phyloP scores from a whole-genome alignment of 2,113 vertebrate species.

The Hemiprocne comata region DNA sequence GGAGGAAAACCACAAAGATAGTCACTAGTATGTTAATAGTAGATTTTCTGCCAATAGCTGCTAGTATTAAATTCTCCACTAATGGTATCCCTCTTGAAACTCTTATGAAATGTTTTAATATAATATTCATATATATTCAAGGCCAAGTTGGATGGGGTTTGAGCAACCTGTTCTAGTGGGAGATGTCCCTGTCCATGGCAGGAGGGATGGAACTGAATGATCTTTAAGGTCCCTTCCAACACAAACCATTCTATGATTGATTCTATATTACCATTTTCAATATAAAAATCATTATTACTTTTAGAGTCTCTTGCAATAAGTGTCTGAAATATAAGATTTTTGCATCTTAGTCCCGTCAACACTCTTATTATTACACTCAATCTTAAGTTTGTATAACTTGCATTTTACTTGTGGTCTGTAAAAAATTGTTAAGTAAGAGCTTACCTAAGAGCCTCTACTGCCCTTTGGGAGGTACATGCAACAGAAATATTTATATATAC shows the following conservation, averaged over 20 bases:
- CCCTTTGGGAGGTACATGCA: rapidly evolving
- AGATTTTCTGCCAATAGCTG: background rate
- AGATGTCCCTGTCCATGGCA: no score
- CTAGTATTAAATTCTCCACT: background rate
- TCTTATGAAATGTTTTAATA: background rate
- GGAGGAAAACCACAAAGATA: background rate
- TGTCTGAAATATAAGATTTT: background rate
- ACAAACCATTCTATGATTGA: no score
- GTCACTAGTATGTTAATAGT: background rate
- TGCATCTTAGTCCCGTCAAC: background rate
- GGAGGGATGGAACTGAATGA: no score
- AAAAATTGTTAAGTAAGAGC: background rate
- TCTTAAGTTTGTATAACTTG: background rate
- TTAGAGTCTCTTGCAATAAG: background rate
- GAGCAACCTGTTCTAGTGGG: no score
- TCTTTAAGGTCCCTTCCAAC: no score
- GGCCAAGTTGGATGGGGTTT: no score
- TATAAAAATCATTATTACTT: background rate
- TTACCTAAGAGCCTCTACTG: background rate
- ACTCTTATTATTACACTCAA: background rate
- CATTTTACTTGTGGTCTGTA: background rate
- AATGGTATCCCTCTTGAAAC: background rate
- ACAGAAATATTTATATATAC: background rate
- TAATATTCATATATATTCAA: no score
- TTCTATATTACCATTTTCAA: background rate